Evolutionary conservation across 2,888 invertebrate species (phyloP).

Genomic region (Bursaphelenchus okinawaensis): DNA sequence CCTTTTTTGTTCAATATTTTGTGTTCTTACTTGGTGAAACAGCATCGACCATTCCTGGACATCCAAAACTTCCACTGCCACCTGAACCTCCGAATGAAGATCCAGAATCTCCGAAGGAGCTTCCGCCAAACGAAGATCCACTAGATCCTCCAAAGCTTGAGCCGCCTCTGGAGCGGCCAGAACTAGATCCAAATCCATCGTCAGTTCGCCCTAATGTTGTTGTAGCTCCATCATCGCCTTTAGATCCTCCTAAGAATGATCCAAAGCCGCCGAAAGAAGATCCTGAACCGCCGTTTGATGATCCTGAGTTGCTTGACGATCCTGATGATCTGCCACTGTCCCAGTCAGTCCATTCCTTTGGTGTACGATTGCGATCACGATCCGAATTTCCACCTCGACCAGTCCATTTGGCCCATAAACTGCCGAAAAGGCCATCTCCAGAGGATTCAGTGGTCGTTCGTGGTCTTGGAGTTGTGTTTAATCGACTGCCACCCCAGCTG

Average conservation of each 20-base stretch:
- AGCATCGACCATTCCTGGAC: background rate
- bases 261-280: background rate
- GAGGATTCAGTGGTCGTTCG: constrained; percentile 21
- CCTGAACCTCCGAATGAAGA: constrained; percentile 6
- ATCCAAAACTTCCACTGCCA: background rate
- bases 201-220: no score
- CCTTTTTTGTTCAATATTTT: background rate
- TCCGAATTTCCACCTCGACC: constrained; percentile 12
- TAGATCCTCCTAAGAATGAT: background rate
- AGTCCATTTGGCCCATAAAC: constrained; percentile 17
- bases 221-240: background rate
- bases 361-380: constrained; percentile 8
- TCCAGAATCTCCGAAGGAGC: constrained; percentile 10
- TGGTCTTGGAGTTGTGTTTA: background rate
- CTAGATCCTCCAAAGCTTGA: background rate
- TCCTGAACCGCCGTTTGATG: background rate
- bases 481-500: background rate
- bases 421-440: constrained; percentile 11
- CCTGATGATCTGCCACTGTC: constrained; percentile 1
- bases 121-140: constrained; percentile 5
- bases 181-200: no score
- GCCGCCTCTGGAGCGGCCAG: background rate
- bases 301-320: constrained; percentile 4
- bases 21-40: background rate
- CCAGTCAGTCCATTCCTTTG: background rate